Evolutionary conservation across 2,113 vertebrate species (phyloP).

Genomic region (Polyodon spathula): DNA sequence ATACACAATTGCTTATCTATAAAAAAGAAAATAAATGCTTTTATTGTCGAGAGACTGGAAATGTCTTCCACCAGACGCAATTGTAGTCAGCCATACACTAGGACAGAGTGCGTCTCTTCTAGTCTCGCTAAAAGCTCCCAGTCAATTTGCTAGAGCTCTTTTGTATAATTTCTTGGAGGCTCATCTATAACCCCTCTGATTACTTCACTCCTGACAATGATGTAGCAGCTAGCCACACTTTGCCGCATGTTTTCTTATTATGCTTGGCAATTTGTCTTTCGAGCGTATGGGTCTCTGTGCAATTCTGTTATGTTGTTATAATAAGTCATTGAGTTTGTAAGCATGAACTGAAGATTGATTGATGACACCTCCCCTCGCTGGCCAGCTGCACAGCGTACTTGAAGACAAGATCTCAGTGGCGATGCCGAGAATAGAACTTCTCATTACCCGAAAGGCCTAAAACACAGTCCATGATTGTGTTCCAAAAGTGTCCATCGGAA

Average conservation of each 20-base stretch:
- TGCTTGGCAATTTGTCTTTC: neutral
- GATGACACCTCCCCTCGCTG: neutral
- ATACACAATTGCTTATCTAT: too few species aligned
- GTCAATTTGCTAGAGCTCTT: neutral
- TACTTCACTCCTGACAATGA: constrained; percentile 6
- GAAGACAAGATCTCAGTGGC: neutral
- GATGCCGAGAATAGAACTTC: neutral
- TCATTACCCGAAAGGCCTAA: neutral
- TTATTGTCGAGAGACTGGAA: too few species aligned
- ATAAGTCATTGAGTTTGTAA: neutral
- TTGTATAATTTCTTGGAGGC: neutral
- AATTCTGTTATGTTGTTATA: neutral
- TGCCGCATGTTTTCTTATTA: neutral
- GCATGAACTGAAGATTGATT: too few species aligned
- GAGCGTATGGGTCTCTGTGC: neutral
- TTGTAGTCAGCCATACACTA: too few species aligned
- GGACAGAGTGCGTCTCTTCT: neutral
- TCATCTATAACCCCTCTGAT: constrained; percentile 2
- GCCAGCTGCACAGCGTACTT: neutral
- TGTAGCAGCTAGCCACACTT: neutral
- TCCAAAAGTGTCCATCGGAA: too few species aligned
- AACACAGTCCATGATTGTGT: too few species aligned
- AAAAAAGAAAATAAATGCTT: too few species aligned
- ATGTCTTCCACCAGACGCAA: too few species aligned
- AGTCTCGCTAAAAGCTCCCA: neutral